Evolutionary conservation across 2,797 vertebrate species (phyloP), one percentile per base, ranked within the genome.

Genomic region (Acanthurus lineatus): DNA sequence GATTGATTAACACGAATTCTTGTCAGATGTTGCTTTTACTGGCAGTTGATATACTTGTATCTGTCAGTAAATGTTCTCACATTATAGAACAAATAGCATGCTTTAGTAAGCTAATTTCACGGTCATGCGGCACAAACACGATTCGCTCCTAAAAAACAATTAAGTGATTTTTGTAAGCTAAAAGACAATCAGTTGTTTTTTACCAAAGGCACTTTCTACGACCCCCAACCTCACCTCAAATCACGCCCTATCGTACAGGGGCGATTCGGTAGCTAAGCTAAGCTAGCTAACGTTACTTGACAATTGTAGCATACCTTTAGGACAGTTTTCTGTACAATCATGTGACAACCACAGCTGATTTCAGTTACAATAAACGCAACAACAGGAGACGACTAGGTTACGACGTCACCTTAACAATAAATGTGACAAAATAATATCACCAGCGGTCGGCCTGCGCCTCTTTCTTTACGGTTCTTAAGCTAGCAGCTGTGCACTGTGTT

Each of bases 191-290:
- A 17, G 20, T 64, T 7, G 4, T 25, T 65, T 57, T 57, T 28
- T 47, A 32, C 52, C 70, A 78, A 82, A 88, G 73, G 85, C 72
- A 79, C 67, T 70, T 44, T 63, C 57, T 20, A 66, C 89, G 92
- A 93, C 93, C 92, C 88, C 73, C 86, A 90, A 75, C 76, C 84
- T 93, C 81, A 92, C 88, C 91, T 92, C 82, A 91, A 89, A 88
- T 79, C 77, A 90, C 90, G 84, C 90, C 91, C 90, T 91, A 78
- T 76, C 66, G 15, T 47, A 73, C 83, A 80, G 52, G 51, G 63
- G 69, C 88, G 68, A 76, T 10, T 63, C 78, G 6, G 87, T 51
- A 69, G 90, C 89, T 90, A 90, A 66, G 82, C 89, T 90, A 91
- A 42, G 78, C 82, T 89, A 90, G 59, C 81, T 69, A 67, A 53